Base-by-base conservation (phyloP, 2,888 invertebrate genomes). In the Sussaba pulchella region DNA sequence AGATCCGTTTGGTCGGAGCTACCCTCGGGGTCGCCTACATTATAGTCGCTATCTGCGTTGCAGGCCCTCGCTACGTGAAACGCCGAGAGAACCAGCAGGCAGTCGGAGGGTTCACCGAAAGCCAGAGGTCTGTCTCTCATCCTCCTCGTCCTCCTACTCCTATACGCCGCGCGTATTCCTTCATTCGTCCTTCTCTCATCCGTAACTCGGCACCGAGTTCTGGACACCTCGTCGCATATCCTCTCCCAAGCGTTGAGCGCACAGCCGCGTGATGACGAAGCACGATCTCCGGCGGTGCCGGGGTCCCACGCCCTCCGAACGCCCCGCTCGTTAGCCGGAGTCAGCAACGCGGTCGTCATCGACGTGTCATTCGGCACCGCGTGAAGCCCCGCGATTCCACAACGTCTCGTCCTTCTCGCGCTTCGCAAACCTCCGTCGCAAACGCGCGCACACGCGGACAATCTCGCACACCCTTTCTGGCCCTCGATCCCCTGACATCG, bases 281-380 rank as follows among this genome's bases (percentile, higher is more conserved):
- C 92, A 90, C 89, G 91, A 91, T 92, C 89, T 89, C 88, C 83
- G 86, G 69, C 82, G 87, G 87, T 79, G 70, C 79, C 57, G 57
- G 67, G 67, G 85, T 91, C 89, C 88, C 91, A 90, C 90, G 90
- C 90, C 90, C 89, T 61, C 82, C 78, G 79, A 86, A 91, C 91
- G 91, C 91, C 91, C 90, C 84, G 90, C 91, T 92, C 92, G 92
- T 92, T 92, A 92, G 89, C 89, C 90, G 79, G 88, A 92, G 91
- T 92, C 92, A 92, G 92, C 92, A 92, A 89, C 88, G 85, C 81
- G 89, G 90, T 90, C 92, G 90, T 92, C 92, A 92, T 92, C 92
- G 91, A 90, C 89, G 89, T 91, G 92, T 92, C 92, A 91, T 92
- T 91, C 90, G 88, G 88, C 88, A 88, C 87, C 85, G 87, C 81